Base-by-base conservation (phyloP, 2,113 vertebrate species). In the Albula goreensis region DNA sequence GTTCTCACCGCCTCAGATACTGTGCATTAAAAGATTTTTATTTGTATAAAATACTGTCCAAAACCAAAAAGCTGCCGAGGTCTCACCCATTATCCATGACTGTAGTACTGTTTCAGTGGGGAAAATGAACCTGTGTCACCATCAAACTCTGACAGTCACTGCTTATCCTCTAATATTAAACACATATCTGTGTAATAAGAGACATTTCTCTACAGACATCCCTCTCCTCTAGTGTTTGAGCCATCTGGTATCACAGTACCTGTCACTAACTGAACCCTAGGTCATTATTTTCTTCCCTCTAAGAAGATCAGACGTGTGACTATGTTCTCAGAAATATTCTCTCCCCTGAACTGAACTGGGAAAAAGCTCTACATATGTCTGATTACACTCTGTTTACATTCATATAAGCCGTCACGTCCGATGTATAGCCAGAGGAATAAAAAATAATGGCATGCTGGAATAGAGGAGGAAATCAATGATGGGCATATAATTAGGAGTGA, bases 401-500 rank as follows among this genome's bases (percentile, higher is more conserved):
- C 41, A 48, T 78, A 49, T 11, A n/a, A 12, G 22, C 77, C 31
- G 5, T 78, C 74, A 31, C 11, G 22, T 78, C n/a, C 12, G 13
- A 31, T 49, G 77, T 13, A 48, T 50, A 79, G 49, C 48, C 49
- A 50, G 12, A 49, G 15, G 50, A 48, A 50, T 41, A 79, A 17
- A 74, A 5, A 50, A 79, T 79, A 79, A 79, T 12, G 11, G 48
- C n/a, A 79, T 17, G 50, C 31, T 50, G 15, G 17, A 49, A 49
- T 17, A 11, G 48, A 50, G 78, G 50, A 50, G n/a, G 31, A 79
- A 79, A 49, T 49, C 49, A 79, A 79, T 79, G 78, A 79, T 79
- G 78, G 78, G 31, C 41, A 79, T 41, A 49, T 79, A 79, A 79
- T 79, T 79, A 79, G 78, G 48, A 48, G 48, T 49, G 78, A 79